Evolutionary conservation across 2,888 invertebrate genomes (phyloP), one percentile per base, ranked within the genome.

Genomic region (Metalampra italica): DNA sequence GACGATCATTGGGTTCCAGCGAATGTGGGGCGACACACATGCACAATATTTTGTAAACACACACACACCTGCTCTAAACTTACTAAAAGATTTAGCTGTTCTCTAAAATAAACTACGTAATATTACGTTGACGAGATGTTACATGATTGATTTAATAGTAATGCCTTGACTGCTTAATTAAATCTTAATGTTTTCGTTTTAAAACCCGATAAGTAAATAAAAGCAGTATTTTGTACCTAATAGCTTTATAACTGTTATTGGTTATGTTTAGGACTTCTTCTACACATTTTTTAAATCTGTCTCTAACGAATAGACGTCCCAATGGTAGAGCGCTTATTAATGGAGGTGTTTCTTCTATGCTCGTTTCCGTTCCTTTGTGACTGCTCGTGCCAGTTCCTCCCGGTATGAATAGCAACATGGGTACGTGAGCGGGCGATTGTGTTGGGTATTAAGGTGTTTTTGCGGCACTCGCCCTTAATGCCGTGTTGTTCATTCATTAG

Each of bases 341-440:
- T 75, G 78, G 72, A 74, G 71, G 68, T 78, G 78, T 83, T 81
- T 79, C 79, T 78, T 78, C 73, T 60, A 51, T 57, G 58, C 60
- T 63, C 60, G 60, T 63, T 66, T 68, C 69, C 67, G 64, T 59
- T 75, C 78, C 73, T 80, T 82, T 82, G 81, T 82, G 77, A 75
- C 64, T 69, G 75, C 74, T 78, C 76, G 68, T 73, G 67, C 69
- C 64, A 68, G 66, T 68, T 65, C 66, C 67, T 68, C 69, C 69
- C 70, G 42, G 22, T 68, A 71, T 79, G 72, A 80, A 79, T 73
- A 67, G 64, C 62, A 66, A 68, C 76, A 75, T 22, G 22, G 22
- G 22, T 76, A 80, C 81, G 79, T 82, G 78, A 75, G 73, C 64
- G 65, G 69, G 64, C 78, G 71, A 73, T 75, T 73, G 76, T 75